These are phyloP conservation scores for Hyla sarda DNA, from an alignment of 2,113 vertebrate species.

Conservation along the genomic window DNA sequence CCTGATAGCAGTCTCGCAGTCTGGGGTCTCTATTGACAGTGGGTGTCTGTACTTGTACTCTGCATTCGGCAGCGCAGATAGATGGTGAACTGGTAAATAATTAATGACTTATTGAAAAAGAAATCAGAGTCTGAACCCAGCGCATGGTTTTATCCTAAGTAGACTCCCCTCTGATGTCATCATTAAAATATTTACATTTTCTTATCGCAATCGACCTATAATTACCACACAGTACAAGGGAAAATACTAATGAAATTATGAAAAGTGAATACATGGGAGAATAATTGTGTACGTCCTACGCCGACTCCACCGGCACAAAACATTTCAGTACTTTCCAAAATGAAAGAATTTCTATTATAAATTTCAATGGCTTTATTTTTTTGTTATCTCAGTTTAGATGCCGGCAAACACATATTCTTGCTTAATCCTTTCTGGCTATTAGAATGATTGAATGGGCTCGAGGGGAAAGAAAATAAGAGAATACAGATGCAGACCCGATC, in stretches of 20 bases:
- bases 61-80: background rate
- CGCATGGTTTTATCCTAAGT: constrained; percentile 4
- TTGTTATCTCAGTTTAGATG: constrained; percentile 49
- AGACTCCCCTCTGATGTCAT: constrained; percentile 7
- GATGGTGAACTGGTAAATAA: constrained; percentile 8
- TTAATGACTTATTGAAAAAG: background rate
- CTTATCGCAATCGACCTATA: background rate
- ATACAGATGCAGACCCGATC: constrained; percentile 38
- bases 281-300: constrained; percentile 49
- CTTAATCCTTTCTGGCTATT: constrained; percentile 56
- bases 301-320: constrained; percentile 31
- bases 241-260: constrained; percentile 45
- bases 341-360: constrained; percentile 54
- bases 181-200: constrained; percentile 37
- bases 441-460: constrained; percentile 47
- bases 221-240: constrained; percentile 6
- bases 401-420: constrained; percentile 50
- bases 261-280: constrained; percentile 41
- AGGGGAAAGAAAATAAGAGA: constrained; percentile 47
- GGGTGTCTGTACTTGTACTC: constrained; percentile 8
- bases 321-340: constrained; percentile 24
- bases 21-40: background rate
- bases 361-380: constrained; percentile 50
- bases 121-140: background rate
- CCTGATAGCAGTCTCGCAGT: background rate